These are phyloP conservation scores for Stenopsyche tienmushanensis DNA, from an alignment of 1,140 invertebrate genomes.

Conservation along the genomic window DNA sequence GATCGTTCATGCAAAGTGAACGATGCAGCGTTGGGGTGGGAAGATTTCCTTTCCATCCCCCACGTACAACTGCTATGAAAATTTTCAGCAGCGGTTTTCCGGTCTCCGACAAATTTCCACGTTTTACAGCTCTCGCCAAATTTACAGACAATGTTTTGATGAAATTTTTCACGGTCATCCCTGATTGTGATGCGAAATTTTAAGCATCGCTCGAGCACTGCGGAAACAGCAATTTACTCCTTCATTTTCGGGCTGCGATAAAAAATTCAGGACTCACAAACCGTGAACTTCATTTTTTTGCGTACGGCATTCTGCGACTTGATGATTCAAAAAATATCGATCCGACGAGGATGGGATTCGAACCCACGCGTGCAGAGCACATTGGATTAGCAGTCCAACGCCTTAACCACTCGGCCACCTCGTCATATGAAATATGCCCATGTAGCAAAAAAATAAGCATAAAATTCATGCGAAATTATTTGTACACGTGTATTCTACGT, in stretches of 20 bases:
- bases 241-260: not conserved
- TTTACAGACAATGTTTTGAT: not conserved
- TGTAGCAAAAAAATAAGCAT: not conserved
- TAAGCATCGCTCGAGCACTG: no score
- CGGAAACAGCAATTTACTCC: no score
- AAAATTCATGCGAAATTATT: not conserved
- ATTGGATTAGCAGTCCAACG: constrained; percentile 86
- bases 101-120: constrained; percentile 15
- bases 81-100: constrained; percentile 21
- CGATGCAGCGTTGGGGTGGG: no score
- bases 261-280: no score
- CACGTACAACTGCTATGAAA: constrained; percentile 11
- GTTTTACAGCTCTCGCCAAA: not conserved
- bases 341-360: constrained; percentile 82
- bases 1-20: no score
- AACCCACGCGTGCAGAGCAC: constrained; percentile 81
- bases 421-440: constrained; percentile 53
- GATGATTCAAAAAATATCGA: not conserved
- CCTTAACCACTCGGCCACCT: constrained; percentile 89
- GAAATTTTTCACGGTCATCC: constrained; percentile 17
- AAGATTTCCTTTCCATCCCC: not conserved
- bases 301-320: no score
- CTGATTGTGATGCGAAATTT: no score
- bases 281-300: no score
- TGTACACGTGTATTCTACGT: not conserved